Evolutionary conservation across 1,140 invertebrate species (phyloP), one percentile per base, ranked within the genome.

Genomic region (Drosophila pseudoananassae): DNA sequence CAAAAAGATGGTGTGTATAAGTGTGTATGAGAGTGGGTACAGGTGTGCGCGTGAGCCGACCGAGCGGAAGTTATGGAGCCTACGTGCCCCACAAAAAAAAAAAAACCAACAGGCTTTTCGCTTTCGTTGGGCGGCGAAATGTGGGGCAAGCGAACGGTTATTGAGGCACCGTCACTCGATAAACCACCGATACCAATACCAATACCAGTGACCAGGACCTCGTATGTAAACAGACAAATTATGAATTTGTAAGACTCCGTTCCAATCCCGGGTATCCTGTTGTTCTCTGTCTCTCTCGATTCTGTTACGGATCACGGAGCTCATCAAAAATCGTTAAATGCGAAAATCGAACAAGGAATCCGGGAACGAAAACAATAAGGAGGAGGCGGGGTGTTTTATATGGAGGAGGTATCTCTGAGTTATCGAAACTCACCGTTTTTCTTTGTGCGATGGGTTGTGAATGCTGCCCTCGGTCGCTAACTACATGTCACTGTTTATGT

Each of bases 321-420:
- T 69, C 83, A 88, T 88, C 83, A 88, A 79, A 88, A 88, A 88
- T 88, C 83, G 84, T 88, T 89, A 88, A 89, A 76, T 82, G 83
- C 83, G 38, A 76, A 82, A 78, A 65, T 52, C 31, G 50, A 71
- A 52, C 27, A 77, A 58, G 43, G 61, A 65, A 56, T 79, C 69
- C 31, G 45, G 47, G 23, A 46, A 8, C 14, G 61, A 84, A 59
- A 76, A 85, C 36, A 78, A 63, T 55, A 29, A 40, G 47, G n/a
- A 4, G 10, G 14, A 27, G 1, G 1, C 14, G 29, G 40, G 40
- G 17, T 10, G 14, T 14, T 14, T 47, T 23, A 9, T 17, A n/a
- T 17, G 43, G 20, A 23, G 17, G 31, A 8, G 31, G 20, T n/a
- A n/a, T 2, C 20, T 12, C 9, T 8, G 31, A 10, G 3, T 9